Conservation (phyloP, 2,113 vertebrate genomes). For the Upupa epops region DNA sequence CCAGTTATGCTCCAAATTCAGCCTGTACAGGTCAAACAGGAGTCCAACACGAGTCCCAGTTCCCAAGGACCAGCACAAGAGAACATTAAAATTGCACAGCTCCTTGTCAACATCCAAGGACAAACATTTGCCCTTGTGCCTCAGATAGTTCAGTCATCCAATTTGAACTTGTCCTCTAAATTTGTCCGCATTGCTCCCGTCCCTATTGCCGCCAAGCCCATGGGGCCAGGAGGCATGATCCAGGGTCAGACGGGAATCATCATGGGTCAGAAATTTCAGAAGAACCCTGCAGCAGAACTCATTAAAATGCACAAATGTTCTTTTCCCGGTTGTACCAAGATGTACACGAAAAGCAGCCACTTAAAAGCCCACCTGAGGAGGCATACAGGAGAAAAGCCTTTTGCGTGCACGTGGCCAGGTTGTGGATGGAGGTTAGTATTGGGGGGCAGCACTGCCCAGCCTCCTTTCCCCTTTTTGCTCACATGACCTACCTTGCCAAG, state of each 20-base stretch:
- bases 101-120: constrained; percentile 93
- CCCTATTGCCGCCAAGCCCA: constrained; percentile 91
- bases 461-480: not conserved
- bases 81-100: constrained; percentile 90
- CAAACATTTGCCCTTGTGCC: constrained; percentile 94
- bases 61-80: constrained; percentile 76
- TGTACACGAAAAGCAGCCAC: constrained; percentile 98
- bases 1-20: constrained; percentile 90
- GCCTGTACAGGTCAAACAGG: constrained; percentile 88
- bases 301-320: constrained; percentile 98
- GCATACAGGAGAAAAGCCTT: constrained; percentile 95
- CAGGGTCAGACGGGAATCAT: constrained; percentile 80
- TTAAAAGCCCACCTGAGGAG: constrained; percentile 94
- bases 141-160: constrained; percentile 85
- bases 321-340: constrained; percentile 94
- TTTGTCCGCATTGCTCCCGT: constrained; percentile 95
- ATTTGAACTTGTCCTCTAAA: constrained; percentile 84
- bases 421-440: constrained; percentile 94
- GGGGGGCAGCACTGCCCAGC: not conserved
- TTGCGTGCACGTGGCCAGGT: constrained; percentile 92
- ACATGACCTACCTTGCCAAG: not conserved
- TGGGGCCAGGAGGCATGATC: constrained; percentile 80
- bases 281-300: constrained; percentile 89
- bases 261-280: constrained; percentile 88
- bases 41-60: constrained; percentile 68